Evolutionary conservation across 2,888 invertebrate genomes (phyloP).

Genomic region (Gastrophysa polygoni): DNA sequence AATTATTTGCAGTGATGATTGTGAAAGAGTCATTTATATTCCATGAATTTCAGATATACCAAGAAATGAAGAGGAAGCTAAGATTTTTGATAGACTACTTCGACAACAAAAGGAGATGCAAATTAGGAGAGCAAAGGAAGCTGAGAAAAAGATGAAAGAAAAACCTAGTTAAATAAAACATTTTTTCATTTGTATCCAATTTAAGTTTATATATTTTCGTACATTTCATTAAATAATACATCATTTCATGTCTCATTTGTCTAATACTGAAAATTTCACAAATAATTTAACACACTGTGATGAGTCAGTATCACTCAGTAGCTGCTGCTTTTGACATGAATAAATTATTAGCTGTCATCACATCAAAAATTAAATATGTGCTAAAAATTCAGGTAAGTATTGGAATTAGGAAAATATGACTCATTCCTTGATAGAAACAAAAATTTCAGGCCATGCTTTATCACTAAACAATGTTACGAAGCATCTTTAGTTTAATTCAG

Average conservation of each 20-base stretch:
- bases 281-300: no score
- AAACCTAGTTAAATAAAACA: conserved; percentile 4
- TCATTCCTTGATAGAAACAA: not conserved
- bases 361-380: conserved; percentile 21
- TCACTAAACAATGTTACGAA: conserved; percentile 41
- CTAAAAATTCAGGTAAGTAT: conserved; percentile 23
- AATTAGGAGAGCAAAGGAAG: conserved; percentile 54
- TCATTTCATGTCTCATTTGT: no score
- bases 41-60: conserved; percentile 24
- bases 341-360: conserved; percentile 9
- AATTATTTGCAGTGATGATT: conserved; percentile 6
- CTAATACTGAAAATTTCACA: no score
- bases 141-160: conserved; percentile 44
- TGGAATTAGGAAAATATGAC: not conserved
- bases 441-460: conserved; percentile 29
- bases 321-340: conserved; percentile 13
- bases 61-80: conserved; percentile 48
- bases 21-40: no score
- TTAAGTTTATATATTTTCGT: not conserved
- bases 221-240: not conserved
- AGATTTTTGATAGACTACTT: conserved; percentile 53
- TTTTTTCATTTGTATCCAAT: not conserved
- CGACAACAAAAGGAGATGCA: conserved; percentile 55
- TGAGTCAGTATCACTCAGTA: not conserved
- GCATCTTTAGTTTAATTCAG: conserved; percentile 45